Evolutionary conservation across 2,113 vertebrate genomes (phyloP).

Genomic region (Gobius niger): DNA sequence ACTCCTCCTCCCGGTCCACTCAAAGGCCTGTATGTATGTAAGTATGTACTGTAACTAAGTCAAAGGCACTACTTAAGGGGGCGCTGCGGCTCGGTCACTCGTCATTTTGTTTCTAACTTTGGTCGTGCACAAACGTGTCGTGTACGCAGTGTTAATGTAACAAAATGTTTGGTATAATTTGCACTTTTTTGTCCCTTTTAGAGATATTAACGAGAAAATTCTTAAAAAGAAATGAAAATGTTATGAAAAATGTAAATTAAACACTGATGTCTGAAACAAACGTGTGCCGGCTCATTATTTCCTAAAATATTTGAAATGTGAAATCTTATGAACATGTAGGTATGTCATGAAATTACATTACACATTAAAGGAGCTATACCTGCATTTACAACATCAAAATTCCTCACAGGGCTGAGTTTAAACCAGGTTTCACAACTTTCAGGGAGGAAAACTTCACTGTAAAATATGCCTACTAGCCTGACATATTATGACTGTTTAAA

Average conservation of each 20-base stretch:
- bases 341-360: no score
- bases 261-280: slow-evolving; percentile 69
- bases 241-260: slow-evolving; percentile 79
- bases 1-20: slow-evolving; percentile 40
- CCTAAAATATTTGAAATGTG: background rate
- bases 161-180: slow-evolving; percentile 76
- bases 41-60: slow-evolving; percentile 65
- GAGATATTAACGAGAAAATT: slow-evolving; percentile 59
- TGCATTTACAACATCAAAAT: no score
- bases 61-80: slow-evolving; percentile 66
- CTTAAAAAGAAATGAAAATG: slow-evolving; percentile 69
- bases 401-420: no score
- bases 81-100: slow-evolving; percentile 84
- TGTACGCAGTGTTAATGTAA: slow-evolving; percentile 80
- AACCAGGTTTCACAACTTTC: no score
- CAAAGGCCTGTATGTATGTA: slow-evolving; percentile 63
- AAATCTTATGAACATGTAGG: background rate
- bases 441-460: no score
- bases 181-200: slow-evolving; percentile 77
- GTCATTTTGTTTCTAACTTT: slow-evolving; percentile 73
- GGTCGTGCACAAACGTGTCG: slow-evolving; percentile 78
- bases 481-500: no score
- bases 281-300: slow-evolving; percentile 23
- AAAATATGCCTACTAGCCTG: no score
- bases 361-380: no score